A percentile compares a stretch with the other conserved stretches of the same genome.
Conservation (phyloP, 1,140 invertebrate genomes). For the Drosophila bipectinata region DNA sequence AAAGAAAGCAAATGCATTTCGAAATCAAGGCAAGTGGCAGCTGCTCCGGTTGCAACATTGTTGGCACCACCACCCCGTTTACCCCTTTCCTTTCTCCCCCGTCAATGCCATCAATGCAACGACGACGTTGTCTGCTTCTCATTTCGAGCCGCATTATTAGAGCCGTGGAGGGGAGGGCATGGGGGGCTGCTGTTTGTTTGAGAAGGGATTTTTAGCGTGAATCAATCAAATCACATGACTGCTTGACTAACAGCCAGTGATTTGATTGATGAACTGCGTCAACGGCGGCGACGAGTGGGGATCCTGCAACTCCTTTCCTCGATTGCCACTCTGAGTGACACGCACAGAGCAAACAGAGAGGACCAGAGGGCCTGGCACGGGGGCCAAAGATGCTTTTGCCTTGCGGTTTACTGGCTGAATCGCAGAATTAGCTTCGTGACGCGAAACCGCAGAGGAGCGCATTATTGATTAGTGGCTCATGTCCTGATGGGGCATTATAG, state of each 20-base stretch:
- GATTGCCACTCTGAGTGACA: slow-evolving; percentile 62
- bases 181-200: slow-evolving; percentile 52
- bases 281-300: slow-evolving; percentile 15
- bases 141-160: slow-evolving; percentile 60
- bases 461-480: slow-evolving; percentile 73
- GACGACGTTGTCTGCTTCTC: slow-evolving; percentile 19
- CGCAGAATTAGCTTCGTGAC: slow-evolving; percentile 71
- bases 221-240: slow-evolving; percentile 83
- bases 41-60: slow-evolving; percentile 71
- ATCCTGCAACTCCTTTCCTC: slow-evolving; percentile 29
- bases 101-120: slow-evolving; percentile 4
- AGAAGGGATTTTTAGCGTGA: slow-evolving; percentile 76
- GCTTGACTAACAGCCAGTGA: slow-evolving; percentile 80
- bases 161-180: slow-evolving; percentile 20
- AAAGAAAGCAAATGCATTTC: slow-evolving; percentile 35
- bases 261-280: slow-evolving; percentile 80
- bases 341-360: slow-evolving; percentile 60
- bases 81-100: slow-evolving; percentile 7
- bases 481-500: slow-evolving; percentile 42
- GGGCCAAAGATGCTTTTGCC: slow-evolving; percentile 24
- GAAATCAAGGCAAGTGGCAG: slow-evolving; percentile 70
- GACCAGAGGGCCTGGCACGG: not conserved
- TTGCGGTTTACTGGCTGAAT: slow-evolving; percentile 45
- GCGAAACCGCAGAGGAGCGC: slow-evolving; percentile 40
- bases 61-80: slow-evolving; percentile 28